Base-by-base conservation (phyloP, 2,888 invertebrate species). In the Epinotia ramella region DNA sequence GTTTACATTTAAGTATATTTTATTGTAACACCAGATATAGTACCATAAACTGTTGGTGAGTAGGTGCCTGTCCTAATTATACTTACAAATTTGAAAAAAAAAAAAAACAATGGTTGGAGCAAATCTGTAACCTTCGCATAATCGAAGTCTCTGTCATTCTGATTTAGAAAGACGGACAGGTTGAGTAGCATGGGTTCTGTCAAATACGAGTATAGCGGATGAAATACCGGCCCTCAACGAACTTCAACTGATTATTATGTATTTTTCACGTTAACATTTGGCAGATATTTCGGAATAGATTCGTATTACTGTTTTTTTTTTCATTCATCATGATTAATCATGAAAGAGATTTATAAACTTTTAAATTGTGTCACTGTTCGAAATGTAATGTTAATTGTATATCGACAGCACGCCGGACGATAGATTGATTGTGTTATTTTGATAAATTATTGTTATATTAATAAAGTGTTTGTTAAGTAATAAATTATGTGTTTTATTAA, bases 381-480 rank as follows among this genome's bases (percentile, higher is more conserved):
- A 49, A 49, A 73, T 40, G 62, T 77, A 78, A 69, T 75, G 56
- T 77, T 66, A 69, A 24, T 69, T 69, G 60, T 74, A 78, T 78
- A 77, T 76, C 53, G 79, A 82, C 81, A 84, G 85, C 87, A 87
- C 85, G 87, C 87, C 82, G 84, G 84, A 82, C 80, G 80, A 83
- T 80, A 76, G 84, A 86, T 82, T 84, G 82, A 83, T 87, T 89
- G 84, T 89, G 84, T 91, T 92, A 88, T 91, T 92, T 92, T 92
- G 88, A 91, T 92, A 91, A 88, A 90, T 91, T 87, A 91, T 92
- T 92, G 90, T 92, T 84, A 84, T 81, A 83, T 91, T 84, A 91
- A 89, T 92, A 92, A 92, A 92, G 91, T 91, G 92, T 92, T 92
- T 92, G 91, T 92, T 92, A 92, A 92, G 92, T 92, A 92, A 87